phyloP scores from a whole-genome alignment of 2,797 vertebrate species.

The Alauda arvensis region DNA sequence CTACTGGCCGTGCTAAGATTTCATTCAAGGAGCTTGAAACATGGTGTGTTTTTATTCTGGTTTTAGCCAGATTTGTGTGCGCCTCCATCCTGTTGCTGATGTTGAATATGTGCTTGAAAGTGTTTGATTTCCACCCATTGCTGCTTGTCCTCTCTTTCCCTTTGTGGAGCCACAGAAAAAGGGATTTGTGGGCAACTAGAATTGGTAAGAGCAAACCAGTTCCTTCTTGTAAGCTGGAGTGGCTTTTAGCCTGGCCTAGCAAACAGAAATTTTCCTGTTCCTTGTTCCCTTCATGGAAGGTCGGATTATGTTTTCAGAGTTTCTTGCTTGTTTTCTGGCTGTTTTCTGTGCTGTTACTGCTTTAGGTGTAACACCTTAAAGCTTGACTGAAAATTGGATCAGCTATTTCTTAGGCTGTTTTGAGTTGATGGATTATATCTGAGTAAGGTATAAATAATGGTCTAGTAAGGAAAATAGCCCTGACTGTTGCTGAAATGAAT shows the following conservation, averaged over 20 bases:
- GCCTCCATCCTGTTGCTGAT: fast-evolving
- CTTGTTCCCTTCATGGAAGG: background rate
- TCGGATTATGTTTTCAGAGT: background rate
- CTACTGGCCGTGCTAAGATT: background rate
- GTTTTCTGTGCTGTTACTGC: background rate
- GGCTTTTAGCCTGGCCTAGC: background rate
- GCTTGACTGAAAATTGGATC: background rate
- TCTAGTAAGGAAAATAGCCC: background rate
- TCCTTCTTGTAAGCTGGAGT: background rate
- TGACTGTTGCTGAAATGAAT: background rate
- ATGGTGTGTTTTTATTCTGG: background rate
- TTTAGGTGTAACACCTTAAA: background rate
- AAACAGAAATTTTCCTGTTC: background rate
- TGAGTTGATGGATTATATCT: background rate
- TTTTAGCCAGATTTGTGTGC: background rate
- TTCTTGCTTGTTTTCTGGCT: background rate
- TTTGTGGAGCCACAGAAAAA: background rate
- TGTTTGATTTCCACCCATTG: background rate
- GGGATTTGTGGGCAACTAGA: background rate
- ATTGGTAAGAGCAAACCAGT: background rate
- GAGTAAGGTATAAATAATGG: background rate
- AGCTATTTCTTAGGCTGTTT: background rate
- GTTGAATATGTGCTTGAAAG: background rate
- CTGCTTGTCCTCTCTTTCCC: background rate
- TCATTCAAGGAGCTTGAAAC: background rate